These are phyloP conservation scores for Acestrorhynchus altus DNA, from an alignment of 2,797 vertebrate species.

Conservation along the genomic window DNA sequence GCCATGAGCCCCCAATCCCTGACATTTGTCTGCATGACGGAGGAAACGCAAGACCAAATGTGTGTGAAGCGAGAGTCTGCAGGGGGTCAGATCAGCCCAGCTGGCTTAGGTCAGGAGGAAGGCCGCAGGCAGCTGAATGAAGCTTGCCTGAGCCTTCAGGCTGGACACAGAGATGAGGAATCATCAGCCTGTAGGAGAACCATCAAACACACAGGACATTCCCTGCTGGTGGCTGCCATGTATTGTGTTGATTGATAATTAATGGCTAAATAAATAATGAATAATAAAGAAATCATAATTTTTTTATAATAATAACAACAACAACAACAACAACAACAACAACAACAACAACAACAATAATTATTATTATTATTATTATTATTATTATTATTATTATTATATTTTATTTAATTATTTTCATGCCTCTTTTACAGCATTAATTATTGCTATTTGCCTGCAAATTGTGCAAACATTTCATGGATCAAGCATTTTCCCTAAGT, in stretches of 20 bases:
- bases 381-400: too few species aligned
- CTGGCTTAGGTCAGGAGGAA: slow-evolving; percentile 3
- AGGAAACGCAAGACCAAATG: slow-evolving; percentile 25
- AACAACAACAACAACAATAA: too few species aligned
- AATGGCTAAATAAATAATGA: not conserved
- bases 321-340: too few species aligned
- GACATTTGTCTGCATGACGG: slow-evolving; percentile 75
- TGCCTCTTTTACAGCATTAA: too few species aligned
- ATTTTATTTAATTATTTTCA: too few species aligned
- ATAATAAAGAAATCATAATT: too few species aligned
- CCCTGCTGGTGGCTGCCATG: not conserved
- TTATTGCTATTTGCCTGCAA: too few species aligned
- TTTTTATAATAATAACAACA: too few species aligned
- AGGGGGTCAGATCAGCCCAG: not conserved
- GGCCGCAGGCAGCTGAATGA: not conserved
- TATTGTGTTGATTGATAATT: not conserved
- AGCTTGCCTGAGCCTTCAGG: not conserved
- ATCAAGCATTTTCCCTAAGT: too few species aligned
- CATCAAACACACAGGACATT: not conserved
- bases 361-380: too few species aligned
- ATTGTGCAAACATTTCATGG: too few species aligned
- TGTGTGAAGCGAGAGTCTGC: not conserved
- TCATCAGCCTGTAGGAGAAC: not conserved
- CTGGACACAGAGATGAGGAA: not conserved
- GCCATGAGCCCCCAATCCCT: slow-evolving; percentile 67